phyloP scores from a whole-genome alignment of 1,140 invertebrate genomes.

The Lysiphlebus fabarum region DNA sequence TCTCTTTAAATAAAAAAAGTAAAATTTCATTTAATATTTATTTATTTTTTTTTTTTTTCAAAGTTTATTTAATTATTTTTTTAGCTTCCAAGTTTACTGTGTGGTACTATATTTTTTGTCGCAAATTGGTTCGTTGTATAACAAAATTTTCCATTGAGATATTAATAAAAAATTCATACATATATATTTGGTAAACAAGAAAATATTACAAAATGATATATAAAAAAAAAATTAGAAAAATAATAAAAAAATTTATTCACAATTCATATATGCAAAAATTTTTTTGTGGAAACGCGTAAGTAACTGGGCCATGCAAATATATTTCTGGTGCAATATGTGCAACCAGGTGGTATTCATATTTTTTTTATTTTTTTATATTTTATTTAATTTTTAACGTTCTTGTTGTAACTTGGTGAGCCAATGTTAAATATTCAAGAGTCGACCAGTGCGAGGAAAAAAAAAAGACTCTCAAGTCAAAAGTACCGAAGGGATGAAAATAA shows the following conservation, averaged over 20 bases:
- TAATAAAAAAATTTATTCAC: slow-evolving; percentile 5
- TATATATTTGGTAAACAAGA: not conserved
- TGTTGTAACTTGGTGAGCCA: slow-evolving; percentile 16
- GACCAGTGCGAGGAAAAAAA: not conserved
- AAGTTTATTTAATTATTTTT: slow-evolving; percentile 2
- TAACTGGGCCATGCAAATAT: slow-evolving; percentile 17
- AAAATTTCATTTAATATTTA: too few relatives aligned
- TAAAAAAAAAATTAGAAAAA: not conserved
- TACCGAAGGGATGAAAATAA: not conserved
- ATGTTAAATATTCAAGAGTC: slow-evolving; percentile 27
- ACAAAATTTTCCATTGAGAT: not conserved
- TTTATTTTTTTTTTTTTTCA: too few relatives aligned
- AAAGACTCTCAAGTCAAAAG: not conserved
- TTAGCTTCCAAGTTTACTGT: not conserved
- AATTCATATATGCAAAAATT: slow-evolving; percentile 16
- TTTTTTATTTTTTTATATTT: not conserved
- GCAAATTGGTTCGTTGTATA: slow-evolving; percentile 21
- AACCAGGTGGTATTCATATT: slow-evolving; percentile 13
- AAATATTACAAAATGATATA: slow-evolving; percentile 5
- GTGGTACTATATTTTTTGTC: slow-evolving; percentile 2
- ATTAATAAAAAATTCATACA: too few relatives aligned
- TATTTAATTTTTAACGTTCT: slow-evolving; percentile 1
- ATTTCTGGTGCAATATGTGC: slow-evolving; percentile 20
- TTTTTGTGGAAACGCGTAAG: slow-evolving; percentile 2
- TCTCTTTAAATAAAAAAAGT: too few relatives aligned